Conservation (phyloP, 2,113 vertebrate genomes). For the Urocolius indicus region DNA sequence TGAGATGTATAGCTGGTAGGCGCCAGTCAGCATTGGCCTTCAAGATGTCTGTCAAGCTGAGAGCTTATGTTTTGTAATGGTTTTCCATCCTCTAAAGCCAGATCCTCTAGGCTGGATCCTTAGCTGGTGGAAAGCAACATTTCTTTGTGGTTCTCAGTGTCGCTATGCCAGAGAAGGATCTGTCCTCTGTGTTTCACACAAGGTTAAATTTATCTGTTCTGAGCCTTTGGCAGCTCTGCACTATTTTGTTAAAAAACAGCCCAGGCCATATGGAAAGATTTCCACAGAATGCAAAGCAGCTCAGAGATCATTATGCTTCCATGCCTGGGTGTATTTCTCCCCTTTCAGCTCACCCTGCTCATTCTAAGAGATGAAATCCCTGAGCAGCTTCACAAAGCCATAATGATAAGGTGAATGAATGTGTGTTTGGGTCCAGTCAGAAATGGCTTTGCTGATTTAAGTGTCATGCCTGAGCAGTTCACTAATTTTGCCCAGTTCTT, state of each 20-base stretch:
- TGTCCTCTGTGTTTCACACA: slow-evolving; percentile 33
- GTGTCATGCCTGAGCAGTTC: neutral
- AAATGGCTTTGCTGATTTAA: neutral
- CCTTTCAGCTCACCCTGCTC: neutral
- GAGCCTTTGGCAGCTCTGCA: neutral
- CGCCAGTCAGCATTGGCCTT: neutral
- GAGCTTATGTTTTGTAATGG: neutral
- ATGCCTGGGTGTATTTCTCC: neutral
- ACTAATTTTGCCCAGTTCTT: neutral
- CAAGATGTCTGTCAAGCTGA: neutral
- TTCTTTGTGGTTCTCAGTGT: neutral
- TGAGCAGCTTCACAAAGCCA: neutral
- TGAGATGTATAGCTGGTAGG: neutral
- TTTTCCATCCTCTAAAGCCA: neutral
- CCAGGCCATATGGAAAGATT: slow-evolving; percentile 6
- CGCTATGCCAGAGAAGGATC: neutral
- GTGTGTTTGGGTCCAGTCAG: neutral
- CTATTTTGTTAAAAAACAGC: slow-evolving; percentile 23
- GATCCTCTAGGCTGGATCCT: neutral
- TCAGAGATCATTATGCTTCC: neutral
- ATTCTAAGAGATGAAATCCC: neutral
- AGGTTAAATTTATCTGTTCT: slow-evolving; percentile 26
- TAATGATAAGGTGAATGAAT: neutral
- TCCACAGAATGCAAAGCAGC: neutral
- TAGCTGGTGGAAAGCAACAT: neutral